Evolutionary conservation across 1,140 invertebrate species (phyloP).

Genomic region (Lepidurus couesii): DNA sequence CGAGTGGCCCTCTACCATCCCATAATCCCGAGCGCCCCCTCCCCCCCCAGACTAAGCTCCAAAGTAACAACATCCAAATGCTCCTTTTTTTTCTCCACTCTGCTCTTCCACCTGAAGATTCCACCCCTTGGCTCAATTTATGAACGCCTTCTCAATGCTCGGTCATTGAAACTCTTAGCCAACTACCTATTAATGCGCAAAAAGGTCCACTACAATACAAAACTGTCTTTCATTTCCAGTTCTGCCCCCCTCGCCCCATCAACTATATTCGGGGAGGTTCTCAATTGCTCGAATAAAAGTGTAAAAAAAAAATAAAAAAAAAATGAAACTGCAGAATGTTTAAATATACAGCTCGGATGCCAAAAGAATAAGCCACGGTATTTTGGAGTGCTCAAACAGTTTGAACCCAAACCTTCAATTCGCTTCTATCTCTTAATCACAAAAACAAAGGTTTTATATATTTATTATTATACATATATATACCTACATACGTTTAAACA

Average conservation of each 20-base stretch:
- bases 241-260: not conserved
- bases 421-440: slow-evolving; percentile 16
- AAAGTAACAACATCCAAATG: not conserved
- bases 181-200: slow-evolving; percentile 15
- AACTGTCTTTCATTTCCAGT: not conserved
- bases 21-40: not conserved
- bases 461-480: too few relatives aligned
- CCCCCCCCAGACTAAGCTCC: not conserved
- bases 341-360: not conserved
- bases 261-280: not conserved
- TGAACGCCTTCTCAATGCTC: slow-evolving; percentile 19
- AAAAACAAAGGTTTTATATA: not conserved
- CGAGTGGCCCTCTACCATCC: not conserved
- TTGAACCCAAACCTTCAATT: not conserved
- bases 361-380: not conserved
- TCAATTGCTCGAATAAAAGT: too few relatives aligned
- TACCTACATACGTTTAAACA: too few relatives aligned
- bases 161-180: slow-evolving; percentile 4
- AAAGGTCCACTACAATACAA: not conserved
- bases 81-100: not conserved
- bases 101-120: not conserved
- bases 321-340: not conserved
- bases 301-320: too few relatives aligned
- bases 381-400: not conserved
- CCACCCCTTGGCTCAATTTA: slow-evolving; percentile 12